A percentile compares a stretch with the other conserved stretches of the same genome.
Evolutionary conservation across 2,888 invertebrate species (phyloP).

Genomic region (Odontocerum albicorne): DNA sequence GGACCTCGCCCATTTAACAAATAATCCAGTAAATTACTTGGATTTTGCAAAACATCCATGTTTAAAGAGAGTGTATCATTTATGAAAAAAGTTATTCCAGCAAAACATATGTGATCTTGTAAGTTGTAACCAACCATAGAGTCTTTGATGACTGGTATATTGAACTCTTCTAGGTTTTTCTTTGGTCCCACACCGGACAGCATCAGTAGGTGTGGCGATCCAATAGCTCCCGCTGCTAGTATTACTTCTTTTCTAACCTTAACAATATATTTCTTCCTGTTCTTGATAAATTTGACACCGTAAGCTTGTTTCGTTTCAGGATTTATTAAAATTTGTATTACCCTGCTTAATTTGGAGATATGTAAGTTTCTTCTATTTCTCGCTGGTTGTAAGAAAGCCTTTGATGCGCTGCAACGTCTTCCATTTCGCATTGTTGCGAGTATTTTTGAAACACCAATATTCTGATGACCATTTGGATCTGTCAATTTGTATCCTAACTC

Average conservation of each 20-base stretch:
- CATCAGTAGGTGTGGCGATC: conserved; percentile 84
- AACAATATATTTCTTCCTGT: conserved; percentile 53
- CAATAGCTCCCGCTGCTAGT: conserved; percentile 78
- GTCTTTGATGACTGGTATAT: conserved; percentile 65
- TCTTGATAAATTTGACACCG: conserved; percentile 72
- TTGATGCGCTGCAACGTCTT: conserved; percentile 74
- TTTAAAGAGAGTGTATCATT: conserved; percentile 69
- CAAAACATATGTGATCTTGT: conserved; percentile 78
- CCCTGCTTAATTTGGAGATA: conserved; percentile 69
- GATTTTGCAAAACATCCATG: conserved; percentile 58
- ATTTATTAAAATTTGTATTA: conserved; percentile 68
- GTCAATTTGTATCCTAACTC: conserved; percentile 70
- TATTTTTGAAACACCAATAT: conserved; percentile 68
- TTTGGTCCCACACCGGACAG: conserved; percentile 78
- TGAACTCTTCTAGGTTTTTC: conserved; percentile 59
- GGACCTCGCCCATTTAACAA: conserved; percentile 66
- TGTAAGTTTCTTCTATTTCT: conserved; percentile 66
- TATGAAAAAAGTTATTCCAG: conserved; percentile 70
- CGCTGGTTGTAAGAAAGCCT: conserved; percentile 77
- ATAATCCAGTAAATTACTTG: conserved; percentile 63
- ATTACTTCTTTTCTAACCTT: conserved; percentile 74
- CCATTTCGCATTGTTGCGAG: conserved; percentile 74
- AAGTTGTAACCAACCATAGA: conserved; percentile 79
- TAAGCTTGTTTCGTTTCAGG: conserved; percentile 59
- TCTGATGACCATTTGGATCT: conserved; percentile 69